phyloP scores from a whole-genome alignment of 2,113 vertebrate species.

The Climacteris rufus region DNA sequence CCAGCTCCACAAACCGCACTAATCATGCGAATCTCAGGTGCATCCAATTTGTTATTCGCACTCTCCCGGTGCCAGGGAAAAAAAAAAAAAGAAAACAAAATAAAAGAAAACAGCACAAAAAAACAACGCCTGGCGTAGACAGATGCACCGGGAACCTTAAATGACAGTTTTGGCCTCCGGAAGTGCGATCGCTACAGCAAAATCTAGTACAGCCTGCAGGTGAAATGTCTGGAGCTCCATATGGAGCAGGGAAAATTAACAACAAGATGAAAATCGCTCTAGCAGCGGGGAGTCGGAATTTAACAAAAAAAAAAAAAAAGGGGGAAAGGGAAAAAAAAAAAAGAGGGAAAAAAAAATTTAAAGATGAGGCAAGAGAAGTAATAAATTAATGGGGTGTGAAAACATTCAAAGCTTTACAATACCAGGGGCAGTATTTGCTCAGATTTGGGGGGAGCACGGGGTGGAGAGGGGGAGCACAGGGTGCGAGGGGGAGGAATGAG shows the following conservation, averaged over 20 bases:
- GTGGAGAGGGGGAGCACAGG: not conserved
- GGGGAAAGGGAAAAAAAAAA: conserved; percentile 3
- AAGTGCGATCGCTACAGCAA: conserved; percentile 91
- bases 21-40: conserved; percentile 81
- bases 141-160: conserved; percentile 94
- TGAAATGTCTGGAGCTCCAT: conserved; percentile 99
- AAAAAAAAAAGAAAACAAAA: too few relatives aligned
- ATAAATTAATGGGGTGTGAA: conserved; percentile 99
- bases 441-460: conserved; percentile 57
- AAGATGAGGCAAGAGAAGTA: conserved; percentile 94
- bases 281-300: conserved; percentile 90
- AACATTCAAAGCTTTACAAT: conserved; percentile 96
- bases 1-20: conserved; percentile 68
- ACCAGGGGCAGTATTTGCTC: conserved; percentile 97
- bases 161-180: conserved; percentile 98
- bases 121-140: conserved; percentile 78
- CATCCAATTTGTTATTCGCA: conserved; percentile 84
- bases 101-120: too few relatives aligned
- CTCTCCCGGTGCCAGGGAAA: conserved; percentile 74
- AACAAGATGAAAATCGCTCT: conserved; percentile 98
- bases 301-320: not conserved
- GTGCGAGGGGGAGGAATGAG: not conserved
- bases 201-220: conserved; percentile 98
- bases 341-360: conserved; percentile 79
- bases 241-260: conserved; percentile 99